phyloP scores from a whole-genome alignment of 2,113 vertebrate genomes.

The Lutjanus erythropterus region DNA sequence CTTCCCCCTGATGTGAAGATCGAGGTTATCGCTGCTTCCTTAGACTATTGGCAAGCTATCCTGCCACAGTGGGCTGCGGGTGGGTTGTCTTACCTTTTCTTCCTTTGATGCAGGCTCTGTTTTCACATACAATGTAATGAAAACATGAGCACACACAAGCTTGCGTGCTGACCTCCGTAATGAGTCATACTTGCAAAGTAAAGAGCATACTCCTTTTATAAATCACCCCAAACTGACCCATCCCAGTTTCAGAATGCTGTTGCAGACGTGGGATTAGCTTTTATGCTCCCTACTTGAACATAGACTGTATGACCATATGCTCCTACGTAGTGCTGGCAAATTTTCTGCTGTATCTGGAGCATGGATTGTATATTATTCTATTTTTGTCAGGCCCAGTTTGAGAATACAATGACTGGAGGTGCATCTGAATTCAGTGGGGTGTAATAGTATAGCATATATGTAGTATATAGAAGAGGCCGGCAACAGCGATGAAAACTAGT shows the following conservation, averaged over 20 bases:
- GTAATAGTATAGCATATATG: too few relatives aligned
- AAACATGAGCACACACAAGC: not conserved
- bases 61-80: not conserved
- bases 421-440: too few relatives aligned
- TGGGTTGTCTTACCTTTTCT: slow-evolving; percentile 7
- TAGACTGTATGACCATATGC: not conserved
- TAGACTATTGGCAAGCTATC: not conserved
- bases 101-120: not conserved
- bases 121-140: slow-evolving; percentile 16
- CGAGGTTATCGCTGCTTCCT: slow-evolving; percentile 10
- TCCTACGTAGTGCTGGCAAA: not conserved
- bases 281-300: not conserved
- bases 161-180: slow-evolving; percentile 18
- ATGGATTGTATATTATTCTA: not conserved
- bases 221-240: not conserved
- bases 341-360: not conserved
- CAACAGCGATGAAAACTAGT: too few relatives aligned
- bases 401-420: too few relatives aligned
- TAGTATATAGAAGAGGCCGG: too few relatives aligned
- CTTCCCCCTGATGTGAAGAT: slow-evolving; percentile 5
- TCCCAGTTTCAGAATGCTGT: not conserved
- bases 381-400: not conserved
- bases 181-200: slow-evolving; percentile 11
- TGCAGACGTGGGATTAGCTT: not conserved
- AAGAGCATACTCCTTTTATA: not conserved